Conservation (phyloP, 2,113 vertebrate species). For the Oenanthe melanoleuca region DNA sequence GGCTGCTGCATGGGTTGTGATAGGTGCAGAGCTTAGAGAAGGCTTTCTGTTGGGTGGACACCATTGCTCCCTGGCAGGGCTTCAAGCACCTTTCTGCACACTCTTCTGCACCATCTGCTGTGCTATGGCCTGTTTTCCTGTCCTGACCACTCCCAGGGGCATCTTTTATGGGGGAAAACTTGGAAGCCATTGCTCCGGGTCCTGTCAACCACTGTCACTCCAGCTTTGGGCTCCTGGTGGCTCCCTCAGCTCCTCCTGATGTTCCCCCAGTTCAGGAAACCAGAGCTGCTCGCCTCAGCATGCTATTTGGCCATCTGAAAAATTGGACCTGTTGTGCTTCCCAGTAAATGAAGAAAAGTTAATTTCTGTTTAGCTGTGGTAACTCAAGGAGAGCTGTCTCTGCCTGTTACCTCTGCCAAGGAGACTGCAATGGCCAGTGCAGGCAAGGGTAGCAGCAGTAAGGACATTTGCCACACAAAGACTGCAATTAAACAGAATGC, state of each 20-base stretch:
- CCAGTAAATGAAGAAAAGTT: not conserved
- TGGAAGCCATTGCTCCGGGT: not conserved
- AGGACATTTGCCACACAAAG: not conserved
- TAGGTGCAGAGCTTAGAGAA: not conserved
- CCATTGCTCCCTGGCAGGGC: not conserved
- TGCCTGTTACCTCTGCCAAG: not conserved
- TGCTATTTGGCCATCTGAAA: not conserved
- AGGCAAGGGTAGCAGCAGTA: fast-evolving
- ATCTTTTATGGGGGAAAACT: not conserved
- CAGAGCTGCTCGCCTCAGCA: fast-evolving
- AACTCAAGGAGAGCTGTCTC: not conserved
- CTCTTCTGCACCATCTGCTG: not conserved
- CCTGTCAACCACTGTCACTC: not conserved
- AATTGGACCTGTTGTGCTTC: not conserved
- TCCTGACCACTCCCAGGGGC: not conserved
- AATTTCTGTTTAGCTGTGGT: not conserved
- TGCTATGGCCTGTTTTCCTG: not conserved
- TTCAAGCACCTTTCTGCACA: not conserved
- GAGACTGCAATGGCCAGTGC: fast-evolving
- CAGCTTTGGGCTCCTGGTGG: not conserved
- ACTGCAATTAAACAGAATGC: not conserved
- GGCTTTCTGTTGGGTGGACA: not conserved
- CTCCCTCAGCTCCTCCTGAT: not conserved
- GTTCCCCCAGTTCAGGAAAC: not conserved
- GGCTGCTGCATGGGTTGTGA: fast-evolving